Evolutionary conservation across 2,797 vertebrate species (phyloP).

Genomic region (Protonibea diacanthus): DNA sequence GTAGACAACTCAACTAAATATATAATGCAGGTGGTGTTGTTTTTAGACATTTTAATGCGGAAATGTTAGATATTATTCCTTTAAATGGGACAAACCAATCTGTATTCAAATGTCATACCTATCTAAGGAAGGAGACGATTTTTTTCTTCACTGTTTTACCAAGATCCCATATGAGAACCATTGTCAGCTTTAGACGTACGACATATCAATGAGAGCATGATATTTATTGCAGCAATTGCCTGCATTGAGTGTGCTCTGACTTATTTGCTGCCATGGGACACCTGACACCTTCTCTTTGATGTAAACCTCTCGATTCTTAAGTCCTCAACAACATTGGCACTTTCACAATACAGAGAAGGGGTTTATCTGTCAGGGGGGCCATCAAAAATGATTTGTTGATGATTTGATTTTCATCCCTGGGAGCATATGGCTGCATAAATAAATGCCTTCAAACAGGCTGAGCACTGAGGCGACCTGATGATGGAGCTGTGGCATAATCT

Average conservation of each 20-base stretch:
- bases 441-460: conserved; percentile 52
- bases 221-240: conserved; percentile 61
- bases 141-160: conserved; percentile 22
- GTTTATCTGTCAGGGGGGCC: conserved; percentile 56
- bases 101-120: conserved; percentile 20
- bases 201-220: conserved; percentile 25
- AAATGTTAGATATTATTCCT: too few relatives aligned
- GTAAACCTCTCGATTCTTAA: conserved; percentile 63
- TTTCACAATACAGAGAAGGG: conserved; percentile 59
- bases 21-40: too few relatives aligned
- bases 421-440: conserved; percentile 67
- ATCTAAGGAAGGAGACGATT: conserved; percentile 15
- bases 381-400: conserved; percentile 71
- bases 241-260: conserved; percentile 54
- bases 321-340: conserved; percentile 61
- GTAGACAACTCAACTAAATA: too few relatives aligned
- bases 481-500: conserved; percentile 74
- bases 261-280: conserved; percentile 58
- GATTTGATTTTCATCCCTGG: conserved; percentile 69
- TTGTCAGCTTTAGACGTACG: conserved; percentile 28
- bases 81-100: conserved; percentile 17
- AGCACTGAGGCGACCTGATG: conserved; percentile 60
- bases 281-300: conserved; percentile 67
- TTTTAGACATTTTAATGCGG: too few relatives aligned
- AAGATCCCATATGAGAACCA: conserved; percentile 25